A percentile compares a stretch with the other conserved stretches of the same genome.
Conservation (phyloP, 37 sponge, comb jelly and placozoan species). For the Oopsacas minuta region DNA sequence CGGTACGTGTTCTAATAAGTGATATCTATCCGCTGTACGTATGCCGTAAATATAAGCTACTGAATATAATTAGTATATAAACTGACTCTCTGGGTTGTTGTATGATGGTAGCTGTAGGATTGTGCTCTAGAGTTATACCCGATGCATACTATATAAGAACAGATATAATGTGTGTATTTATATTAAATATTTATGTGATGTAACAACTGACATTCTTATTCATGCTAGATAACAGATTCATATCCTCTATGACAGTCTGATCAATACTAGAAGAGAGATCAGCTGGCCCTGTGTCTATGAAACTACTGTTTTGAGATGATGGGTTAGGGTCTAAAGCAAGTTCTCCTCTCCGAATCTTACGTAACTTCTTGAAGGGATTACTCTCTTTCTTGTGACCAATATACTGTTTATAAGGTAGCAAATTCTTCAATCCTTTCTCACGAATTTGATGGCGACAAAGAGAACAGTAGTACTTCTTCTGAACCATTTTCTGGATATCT, state of each 20-base stretch:
- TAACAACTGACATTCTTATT: background rate
- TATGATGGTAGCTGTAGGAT: constrained; percentile 6
- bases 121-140: background rate
- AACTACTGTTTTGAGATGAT: constrained; percentile 1
- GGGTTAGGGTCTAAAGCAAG: background rate
- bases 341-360: background rate
- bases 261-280: background rate
- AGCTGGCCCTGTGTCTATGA: background rate
- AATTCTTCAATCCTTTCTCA: constrained; percentile 7
- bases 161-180: background rate
- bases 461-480: constrained; percentile 17
- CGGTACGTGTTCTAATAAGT: too few relatives aligned
- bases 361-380: background rate
- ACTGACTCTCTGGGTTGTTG: background rate
- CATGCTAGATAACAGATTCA: background rate
- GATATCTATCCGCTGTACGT: too few relatives aligned
- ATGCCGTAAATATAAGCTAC: background rate
- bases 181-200: background rate
- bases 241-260: background rate
- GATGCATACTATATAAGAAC: background rate
- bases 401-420: background rate
- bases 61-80: background rate
- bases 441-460: background rate
- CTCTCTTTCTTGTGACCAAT: background rate
- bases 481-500: constrained; percentile 12